Conservation (phyloP, 2,888 invertebrate species). For the Acrobasis suavella region DNA sequence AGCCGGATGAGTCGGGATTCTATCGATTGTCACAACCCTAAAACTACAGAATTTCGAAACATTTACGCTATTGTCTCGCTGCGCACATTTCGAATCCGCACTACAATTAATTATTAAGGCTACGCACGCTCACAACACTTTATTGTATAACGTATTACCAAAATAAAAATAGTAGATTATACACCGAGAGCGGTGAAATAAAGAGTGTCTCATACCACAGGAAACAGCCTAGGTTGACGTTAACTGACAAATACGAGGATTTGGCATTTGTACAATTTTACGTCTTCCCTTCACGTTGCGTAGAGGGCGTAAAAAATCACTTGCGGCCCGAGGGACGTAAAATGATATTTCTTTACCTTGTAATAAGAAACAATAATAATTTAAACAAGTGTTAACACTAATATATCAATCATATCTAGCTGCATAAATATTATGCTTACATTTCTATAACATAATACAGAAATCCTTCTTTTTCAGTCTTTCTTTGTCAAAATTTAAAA, state of each 20-base stretch:
- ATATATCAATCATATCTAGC: not conserved
- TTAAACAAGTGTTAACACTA: not conserved
- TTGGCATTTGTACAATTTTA: too few species aligned
- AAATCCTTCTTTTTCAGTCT: not conserved
- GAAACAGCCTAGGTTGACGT: too few species aligned
- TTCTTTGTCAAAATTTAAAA: not conserved
- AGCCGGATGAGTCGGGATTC: not conserved
- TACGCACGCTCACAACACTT: slow-evolving; percentile 15
- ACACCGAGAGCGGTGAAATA: too few species aligned
- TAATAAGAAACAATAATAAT: too few species aligned
- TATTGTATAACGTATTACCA: not conserved
- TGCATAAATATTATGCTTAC: not conserved
- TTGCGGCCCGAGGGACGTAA: too few species aligned
- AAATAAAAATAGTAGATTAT: too few species aligned
- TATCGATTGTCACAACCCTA: slow-evolving; percentile 15
- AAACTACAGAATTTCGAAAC: slow-evolving; percentile 16
- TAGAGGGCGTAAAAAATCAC: too few species aligned
- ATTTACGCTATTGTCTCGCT: slow-evolving; percentile 19
- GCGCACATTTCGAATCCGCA: slow-evolving; percentile 21
- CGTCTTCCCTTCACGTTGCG: too few species aligned
- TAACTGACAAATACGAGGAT: too few species aligned
- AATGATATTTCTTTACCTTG: too few species aligned
- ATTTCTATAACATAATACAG: slow-evolving; percentile 1
- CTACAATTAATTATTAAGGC: slow-evolving; percentile 17
- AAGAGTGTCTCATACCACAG: too few species aligned